Conservation (phyloP, 2,113 vertebrate species). For the Nothobranchius kuhntae region DNA sequence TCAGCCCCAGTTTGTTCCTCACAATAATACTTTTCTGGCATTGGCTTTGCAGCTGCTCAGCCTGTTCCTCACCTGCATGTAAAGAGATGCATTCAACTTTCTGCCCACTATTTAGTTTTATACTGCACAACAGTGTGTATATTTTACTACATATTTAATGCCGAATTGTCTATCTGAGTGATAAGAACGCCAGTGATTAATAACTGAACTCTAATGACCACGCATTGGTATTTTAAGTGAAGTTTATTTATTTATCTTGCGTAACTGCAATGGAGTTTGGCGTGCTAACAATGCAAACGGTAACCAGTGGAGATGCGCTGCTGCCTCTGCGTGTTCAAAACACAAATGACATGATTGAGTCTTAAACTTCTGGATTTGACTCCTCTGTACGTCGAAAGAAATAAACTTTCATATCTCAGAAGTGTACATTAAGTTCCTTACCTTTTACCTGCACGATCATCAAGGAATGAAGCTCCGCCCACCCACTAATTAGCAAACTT, state of each 20-base stretch:
- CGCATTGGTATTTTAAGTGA: not conserved
- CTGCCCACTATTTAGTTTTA: not conserved
- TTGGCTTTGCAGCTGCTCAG: not conserved
- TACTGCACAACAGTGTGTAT: not conserved
- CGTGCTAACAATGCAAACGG: no score
- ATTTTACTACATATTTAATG: not conserved
- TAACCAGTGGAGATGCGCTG: not conserved
- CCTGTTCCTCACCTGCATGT: not conserved
- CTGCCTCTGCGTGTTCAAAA: constrained; percentile 5
- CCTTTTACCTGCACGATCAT: constrained; percentile 5
- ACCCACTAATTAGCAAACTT: constrained; percentile 5
- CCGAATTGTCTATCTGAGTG: not conserved
- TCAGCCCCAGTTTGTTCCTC: no score
- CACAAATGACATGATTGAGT: not conserved
- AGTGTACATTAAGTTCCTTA: not conserved
- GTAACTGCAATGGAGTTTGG: not conserved
- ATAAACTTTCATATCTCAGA: not conserved
- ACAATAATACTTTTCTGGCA: not conserved
- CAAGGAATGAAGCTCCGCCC: not conserved
- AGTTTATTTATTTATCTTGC: not conserved
- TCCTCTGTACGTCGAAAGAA: no score
- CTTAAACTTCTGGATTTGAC: no score
- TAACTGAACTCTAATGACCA: not conserved
- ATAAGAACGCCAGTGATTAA: fast-evolving
- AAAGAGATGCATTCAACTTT: not conserved